Conservation (phyloP, 1,140 invertebrate species). For the Cherax destructor region DNA sequence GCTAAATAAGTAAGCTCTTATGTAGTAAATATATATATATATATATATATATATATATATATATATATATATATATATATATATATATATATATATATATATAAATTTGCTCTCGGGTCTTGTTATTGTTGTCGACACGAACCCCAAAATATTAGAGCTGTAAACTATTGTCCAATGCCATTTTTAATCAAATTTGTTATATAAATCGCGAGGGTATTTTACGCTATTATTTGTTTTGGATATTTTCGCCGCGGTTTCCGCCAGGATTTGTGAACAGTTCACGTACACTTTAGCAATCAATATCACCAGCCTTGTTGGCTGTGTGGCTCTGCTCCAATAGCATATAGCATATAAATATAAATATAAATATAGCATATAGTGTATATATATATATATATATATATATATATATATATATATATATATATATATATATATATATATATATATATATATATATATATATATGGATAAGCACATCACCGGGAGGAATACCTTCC, state of each 20-base stretch:
- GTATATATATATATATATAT: background rate
- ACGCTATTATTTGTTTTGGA: constrained; percentile 6
- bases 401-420: constrained; percentile 1
- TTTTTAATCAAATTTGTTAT: background rate
- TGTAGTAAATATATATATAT: too few species aligned
- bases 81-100: too few species aligned
- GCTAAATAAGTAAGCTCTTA: too few species aligned
- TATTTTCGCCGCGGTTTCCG: background rate
- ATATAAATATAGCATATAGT: background rate
- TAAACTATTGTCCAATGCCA: background rate
- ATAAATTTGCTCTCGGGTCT: too few species aligned
- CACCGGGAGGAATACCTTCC: too few species aligned
- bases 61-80: too few species aligned
- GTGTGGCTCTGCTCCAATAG: background rate
- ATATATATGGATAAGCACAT: too few species aligned
- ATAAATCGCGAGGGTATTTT: background rate
- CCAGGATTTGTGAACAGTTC: background rate
- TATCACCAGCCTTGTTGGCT: background rate
- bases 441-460: too few species aligned
- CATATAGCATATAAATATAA: background rate
- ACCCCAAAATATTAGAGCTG: background rate
- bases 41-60: too few species aligned
- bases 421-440: background rate
- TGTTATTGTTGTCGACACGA: background rate
- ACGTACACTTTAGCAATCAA: background rate